Evolutionary conservation across 2,888 invertebrate genomes (phyloP), one percentile per base, ranked within the genome.

Genomic region (Cataglyphis livida): DNA sequence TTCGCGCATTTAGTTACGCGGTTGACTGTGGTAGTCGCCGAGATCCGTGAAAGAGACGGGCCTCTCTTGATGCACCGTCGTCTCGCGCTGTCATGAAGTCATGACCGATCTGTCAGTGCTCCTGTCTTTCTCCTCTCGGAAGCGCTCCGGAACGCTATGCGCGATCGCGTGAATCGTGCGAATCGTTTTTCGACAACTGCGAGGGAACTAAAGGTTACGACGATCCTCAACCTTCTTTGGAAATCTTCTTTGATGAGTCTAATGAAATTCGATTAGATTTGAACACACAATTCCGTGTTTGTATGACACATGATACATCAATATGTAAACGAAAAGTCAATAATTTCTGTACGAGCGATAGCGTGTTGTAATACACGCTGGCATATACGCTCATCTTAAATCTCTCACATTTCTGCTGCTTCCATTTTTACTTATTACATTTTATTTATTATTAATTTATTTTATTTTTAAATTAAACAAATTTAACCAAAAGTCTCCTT

Each of bases 71-170:
- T 70, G 78, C 68, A 68, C 68, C n/a, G n/a, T n/a, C 68, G 68
- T 78, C 18, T 48, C 68, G 68, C 59, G 78, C 78, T 78, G 70
- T 78, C 78, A 70, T 78, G 78, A 78, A 78, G 78, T 78, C 78
- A 78, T 70, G 78, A 78, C 78, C 78, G 59, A 78, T 78, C 78
- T 78, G 78, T 78, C 78, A 78, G 78, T 78, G 78, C 59, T 44
- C 44, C 68, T 44, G 44, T 68, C 78, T 74, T 35, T 75, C 32
- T 66, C 44, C 32, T 66, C 44, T n/a, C 44, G 68, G 78, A 3
- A 66, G 44, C 76, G 66, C 66, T 66, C n/a, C 44, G 62, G 61
- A 44, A 21, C 62, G 68, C 35, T 68, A 35, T 32, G 35, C 59
- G 59, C 78, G 70, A 68, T 78, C 41, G 57, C 76, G 54, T 57